These are phyloP conservation scores for Macrotus californicus DNA, from an alignment of 2,113 vertebrate genomes.

Conservation along the genomic window DNA sequence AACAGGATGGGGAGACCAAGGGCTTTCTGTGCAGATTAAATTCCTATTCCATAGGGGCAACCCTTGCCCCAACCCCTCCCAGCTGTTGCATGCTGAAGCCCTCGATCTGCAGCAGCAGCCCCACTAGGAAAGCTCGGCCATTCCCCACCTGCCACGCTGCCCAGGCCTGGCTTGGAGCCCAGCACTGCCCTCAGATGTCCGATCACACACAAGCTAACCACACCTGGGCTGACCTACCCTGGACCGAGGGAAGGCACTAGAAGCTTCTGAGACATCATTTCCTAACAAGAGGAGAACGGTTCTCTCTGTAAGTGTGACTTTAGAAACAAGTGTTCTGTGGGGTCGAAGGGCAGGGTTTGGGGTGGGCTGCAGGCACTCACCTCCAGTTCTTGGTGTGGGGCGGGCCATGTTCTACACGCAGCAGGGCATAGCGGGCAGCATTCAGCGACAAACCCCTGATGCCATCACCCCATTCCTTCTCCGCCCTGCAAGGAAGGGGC, in stretches of 20 bases:
- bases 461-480: conserved; percentile 98
- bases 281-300: background rate
- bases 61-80: background rate
- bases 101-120: accelerated
- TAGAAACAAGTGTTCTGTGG: accelerated
- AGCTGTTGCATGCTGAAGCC: background rate
- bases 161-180: background rate
- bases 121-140: accelerated
- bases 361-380: conserved; percentile 69
- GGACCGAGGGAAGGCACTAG: background rate
- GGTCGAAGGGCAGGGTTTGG: accelerated
- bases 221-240: background rate
- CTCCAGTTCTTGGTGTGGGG: conserved; percentile 99
- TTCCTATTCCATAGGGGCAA: background rate
- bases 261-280: background rate
- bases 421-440: conserved; percentile 93
- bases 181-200: background rate
- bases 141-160: background rate
- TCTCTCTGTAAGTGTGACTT: background rate
- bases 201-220: background rate
- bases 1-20: background rate
- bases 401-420: conserved; percentile 91
- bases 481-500: conserved; percentile 80
- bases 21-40: background rate
- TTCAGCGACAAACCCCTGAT: conserved; percentile 94